Evolutionary conservation across 2,888 invertebrate genomes (phyloP), one percentile per base, ranked within the genome.

Genomic region (Morinoia aosen): DNA sequence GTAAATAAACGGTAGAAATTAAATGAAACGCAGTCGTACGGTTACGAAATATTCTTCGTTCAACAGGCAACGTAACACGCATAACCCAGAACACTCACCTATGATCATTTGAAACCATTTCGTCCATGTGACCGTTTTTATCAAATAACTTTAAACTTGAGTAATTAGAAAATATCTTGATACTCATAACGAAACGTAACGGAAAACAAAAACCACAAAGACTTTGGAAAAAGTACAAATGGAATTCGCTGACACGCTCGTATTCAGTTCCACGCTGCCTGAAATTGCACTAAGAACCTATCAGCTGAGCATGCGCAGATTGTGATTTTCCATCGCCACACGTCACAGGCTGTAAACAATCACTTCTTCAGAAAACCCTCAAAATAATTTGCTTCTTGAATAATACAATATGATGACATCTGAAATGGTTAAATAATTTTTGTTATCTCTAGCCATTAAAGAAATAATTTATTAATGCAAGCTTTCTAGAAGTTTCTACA

Each of bases 91-190:
- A 76, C 48, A 93, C 93, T 93, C 57, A 93, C 93, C 93, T 57
- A 48, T 93, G 93, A 93, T 93, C 93, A 57, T 48, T 93, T 33
- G 93, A 57, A 39, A 93, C 48, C 57, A 93, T 25, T 39, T 93
- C 93, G 33, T 93, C 57, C 57, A 93, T 93, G 57, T 93, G 93
- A 57, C 48, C 58, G 95, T 95, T 95, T 95, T 95, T 95, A 95
- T 95, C 64, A 95, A 95, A 95, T 95, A 95, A 19, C 95, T 95
- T 95, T 95, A 95, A 95, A 64, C 95, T 95, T 25, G 95, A 95
- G 95, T 95, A 95, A 95, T 95, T 95, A 95, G 95, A 95, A 95
- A 95, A 95, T 95, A 64, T 95, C 56, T 95, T 95, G 56, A 95
- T 64, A 95, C 95, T 95, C 95, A 95, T 95, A 61, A 95, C 95